Evolutionary conservation across 2,113 vertebrate genomes (phyloP), one percentile per base, ranked within the genome.

Genomic region (Hoplias malabaricus): DNA sequence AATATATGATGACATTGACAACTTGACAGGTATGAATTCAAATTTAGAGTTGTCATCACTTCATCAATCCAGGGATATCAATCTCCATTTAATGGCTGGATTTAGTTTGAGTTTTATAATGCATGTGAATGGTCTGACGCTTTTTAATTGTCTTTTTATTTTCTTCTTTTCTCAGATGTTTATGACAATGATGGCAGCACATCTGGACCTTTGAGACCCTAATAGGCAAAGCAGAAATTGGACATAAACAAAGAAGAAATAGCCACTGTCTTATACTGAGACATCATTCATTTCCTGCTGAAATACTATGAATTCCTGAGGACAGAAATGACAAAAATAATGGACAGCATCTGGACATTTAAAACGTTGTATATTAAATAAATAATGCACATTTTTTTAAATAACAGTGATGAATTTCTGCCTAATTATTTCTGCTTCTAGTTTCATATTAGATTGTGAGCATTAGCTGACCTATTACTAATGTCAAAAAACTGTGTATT

Each of bases 1-100:
- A 48, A 89, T 95, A 84, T 95, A 95, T 14, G 94, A 95, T 1
- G 93, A 95, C 0, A 83, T 95, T 33, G 93, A 93, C 59, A 84
- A 87, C 76, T 29, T 31, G 0, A 78, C 57, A 80, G 92, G 90
- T 94, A 86, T 83, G 53, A 33, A 13, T 80, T 42, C 3, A 31
- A 53, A 25, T 54, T 21, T 54, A 34, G 23, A 38, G 1, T 42
- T 40, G 8, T 53, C 38, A 23, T 63, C 21, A 6, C 14, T 16
- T 46, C 4, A 46, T 21, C 46, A 23, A 21, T n/a, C 48, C 48
- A 53, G 48, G n/a, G n/a, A 1, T 53, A 5, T 21, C n/a, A 2
- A 21, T 23, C 7, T 11, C 19, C 21, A 53, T 9, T 53, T 53
- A n/a, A 10, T 5, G 9, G 12, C 42, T 46, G 42, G 1, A 4